Evolutionary conservation across 2,113 vertebrate genomes (phyloP), one percentile per base, ranked within the genome.

Genomic region (Pogonocichla stellata): DNA sequence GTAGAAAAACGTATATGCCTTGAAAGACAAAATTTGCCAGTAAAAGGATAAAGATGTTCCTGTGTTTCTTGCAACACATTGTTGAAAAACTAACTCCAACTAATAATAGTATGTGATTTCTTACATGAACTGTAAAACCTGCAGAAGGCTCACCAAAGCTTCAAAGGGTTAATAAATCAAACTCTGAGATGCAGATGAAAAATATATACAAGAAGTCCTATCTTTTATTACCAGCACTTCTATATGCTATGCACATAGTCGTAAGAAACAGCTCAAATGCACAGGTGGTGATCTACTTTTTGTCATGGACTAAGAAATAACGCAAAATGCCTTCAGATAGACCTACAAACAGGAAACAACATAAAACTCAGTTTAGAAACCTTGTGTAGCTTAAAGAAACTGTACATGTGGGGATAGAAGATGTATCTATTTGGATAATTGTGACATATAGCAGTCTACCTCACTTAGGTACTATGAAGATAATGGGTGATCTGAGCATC

Each of bases 361-460:
- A 28, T 22, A 28, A 31, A 40, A 73, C 19, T 23, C 61, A 50
- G 16, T 67, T 86, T 86, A 67, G 33, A 71, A 81, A 82, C 4
- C 19, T 16, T 71, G 14, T 43, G 10, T 33, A 56, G 14, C 9
- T 54, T 48, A 45, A 82, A 80, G 23, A 64, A 88, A 58, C 17
- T 13, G 1, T 17, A 4, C 22, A 12, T 6, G 13, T 1, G 0
- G 33, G 19, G 50, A 24, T 0, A 62, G 34, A 80, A 34, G 19
- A 19, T 47, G 3, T 8, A 47, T 25, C 43, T 50, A 1, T 24
- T n/a, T 79, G 22, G 17, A 57, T 65, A 57, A 62, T 8, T 1
- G 0, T n/a, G 45, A 66, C 9, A 65, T 34, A 24, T 0, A 61
- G 31, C 14, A 66, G 25, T 20, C 18, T 38, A 10, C 3, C 1